Evolutionary conservation across 2,888 invertebrate genomes (phyloP).

Genomic region (Lasioglossum morio): DNA sequence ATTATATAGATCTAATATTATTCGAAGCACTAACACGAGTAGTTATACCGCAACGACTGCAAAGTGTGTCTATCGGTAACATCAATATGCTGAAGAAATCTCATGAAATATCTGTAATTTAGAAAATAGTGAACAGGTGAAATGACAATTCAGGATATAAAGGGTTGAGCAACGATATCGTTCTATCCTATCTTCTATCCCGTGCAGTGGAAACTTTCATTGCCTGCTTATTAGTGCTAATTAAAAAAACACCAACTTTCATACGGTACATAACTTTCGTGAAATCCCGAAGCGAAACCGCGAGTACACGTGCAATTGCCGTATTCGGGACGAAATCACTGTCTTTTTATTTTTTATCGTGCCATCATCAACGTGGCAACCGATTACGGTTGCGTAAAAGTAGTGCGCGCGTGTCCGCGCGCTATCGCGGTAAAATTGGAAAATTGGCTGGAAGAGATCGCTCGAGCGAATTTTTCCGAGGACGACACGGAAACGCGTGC

Average conservation of each 20-base stretch:
- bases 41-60: no score
- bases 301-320: not conserved
- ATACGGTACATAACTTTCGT: slow-evolving; percentile 3
- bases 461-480: not conserved
- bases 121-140: no score
- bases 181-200: not conserved
- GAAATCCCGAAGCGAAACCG: not conserved
- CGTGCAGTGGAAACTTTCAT: not conserved
- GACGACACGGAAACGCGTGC: not conserved
- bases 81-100: no score
- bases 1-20: no score
- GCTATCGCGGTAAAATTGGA: not conserved
- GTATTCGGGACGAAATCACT: not conserved
- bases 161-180: not conserved
- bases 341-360: not conserved
- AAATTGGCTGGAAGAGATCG: not conserved
- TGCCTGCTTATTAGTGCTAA: not conserved
- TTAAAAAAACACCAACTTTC: not conserved
- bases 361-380: not conserved
- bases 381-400: not conserved
- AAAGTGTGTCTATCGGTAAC: no score
- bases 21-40: no score
- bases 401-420: not conserved
- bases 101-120: no score
- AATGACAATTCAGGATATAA: no score